Percentiles rank a stretch among this genome's conserved stretches.
Evolutionary conservation across 2,113 vertebrate genomes (phyloP).

Genomic region (Ariopsis seemanni): DNA sequence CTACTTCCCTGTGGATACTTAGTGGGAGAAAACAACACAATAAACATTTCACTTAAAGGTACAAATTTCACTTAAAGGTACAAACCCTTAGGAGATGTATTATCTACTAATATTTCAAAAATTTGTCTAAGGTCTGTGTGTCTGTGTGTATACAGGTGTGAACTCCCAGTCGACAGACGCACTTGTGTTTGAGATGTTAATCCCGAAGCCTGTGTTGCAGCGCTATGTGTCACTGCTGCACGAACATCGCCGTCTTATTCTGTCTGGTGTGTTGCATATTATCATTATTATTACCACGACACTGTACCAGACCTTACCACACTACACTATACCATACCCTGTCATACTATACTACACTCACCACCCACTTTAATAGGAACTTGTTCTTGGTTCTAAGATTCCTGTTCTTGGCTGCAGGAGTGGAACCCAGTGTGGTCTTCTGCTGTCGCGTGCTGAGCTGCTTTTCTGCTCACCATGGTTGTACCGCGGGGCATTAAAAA

Average conservation of each 20-base stretch:
- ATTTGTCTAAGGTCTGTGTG: neutral
- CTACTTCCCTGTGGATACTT: conserved; percentile 95
- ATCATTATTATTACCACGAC: neutral
- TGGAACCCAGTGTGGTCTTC: no score
- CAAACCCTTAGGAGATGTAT: neutral
- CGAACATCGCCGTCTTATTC: conserved; percentile 90
- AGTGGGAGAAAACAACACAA: conserved; percentile 93
- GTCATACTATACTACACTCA: no score
- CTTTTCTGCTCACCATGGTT: no score
- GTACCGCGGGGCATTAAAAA: no score
- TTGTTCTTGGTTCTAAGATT: no score
- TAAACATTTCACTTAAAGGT: conserved; percentile 92
- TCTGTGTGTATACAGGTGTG: conserved; percentile 72
- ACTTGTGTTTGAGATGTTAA: conserved; percentile 90
- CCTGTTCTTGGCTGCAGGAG: no score
- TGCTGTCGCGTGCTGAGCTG: no score
- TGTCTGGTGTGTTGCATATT: conserved; percentile 64
- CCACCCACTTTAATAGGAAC: no score
- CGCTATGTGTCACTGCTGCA: conserved; percentile 88
- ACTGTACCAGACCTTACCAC: neutral
- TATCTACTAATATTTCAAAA: neutral
- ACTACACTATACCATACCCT: neutral
- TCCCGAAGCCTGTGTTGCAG: conserved; percentile 92
- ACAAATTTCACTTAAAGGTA: conserved; percentile 88
- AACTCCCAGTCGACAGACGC: conserved; percentile 83